Evolutionary conservation across 1,140 invertebrate genomes (phyloP), one percentile per base, ranked within the genome.

Genomic region (Pseudomyrmex dendroicus): DNA sequence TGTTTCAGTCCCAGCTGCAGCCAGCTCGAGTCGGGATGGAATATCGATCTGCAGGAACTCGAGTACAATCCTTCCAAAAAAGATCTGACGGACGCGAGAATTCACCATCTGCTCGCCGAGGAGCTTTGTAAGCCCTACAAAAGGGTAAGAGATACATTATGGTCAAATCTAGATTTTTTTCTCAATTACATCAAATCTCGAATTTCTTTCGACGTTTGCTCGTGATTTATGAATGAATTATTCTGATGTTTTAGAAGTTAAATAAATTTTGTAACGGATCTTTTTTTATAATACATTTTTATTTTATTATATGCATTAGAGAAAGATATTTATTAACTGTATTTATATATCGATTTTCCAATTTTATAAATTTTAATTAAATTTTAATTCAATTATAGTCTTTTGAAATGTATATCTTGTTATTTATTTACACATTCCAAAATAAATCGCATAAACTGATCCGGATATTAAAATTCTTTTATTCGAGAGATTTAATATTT

Each of bases 1-100:
- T 85, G 59, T 95, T 95, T 64, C 92, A 97, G 97, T 94, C 96
- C 96, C 80, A 97, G 97, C 94, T 96, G 97, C 91, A 97, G 96
- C 89, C 97, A 97, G 94, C 93, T 97, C 89, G 97, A 98, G 91
- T 95, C 96, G 12, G 97, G 96, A 61, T 97, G 97, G 96, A 98
- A 98, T 93, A 96, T 98, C 87, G 98, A 99, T 92, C 97, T 99
- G 95, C 98, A 98, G 92, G 98, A 98, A 91, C 93, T 99, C 88
- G 97, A 98, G 91, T 98, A 98, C 91, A 98, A 97, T 95, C 97
- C 98, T 72, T 98, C 97, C 56, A 97, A 97, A 91, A 98, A 98
- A 92, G 98, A 98, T 94, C 93, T 98, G 68, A 98, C 97, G 4
- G 98, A 99, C 93, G 98, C 97, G 10, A 97, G 96, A 92, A 98